Evolutionary conservation across 2,797 vertebrate species (phyloP).

Genomic region (Sphenopsis melanotis): DNA sequence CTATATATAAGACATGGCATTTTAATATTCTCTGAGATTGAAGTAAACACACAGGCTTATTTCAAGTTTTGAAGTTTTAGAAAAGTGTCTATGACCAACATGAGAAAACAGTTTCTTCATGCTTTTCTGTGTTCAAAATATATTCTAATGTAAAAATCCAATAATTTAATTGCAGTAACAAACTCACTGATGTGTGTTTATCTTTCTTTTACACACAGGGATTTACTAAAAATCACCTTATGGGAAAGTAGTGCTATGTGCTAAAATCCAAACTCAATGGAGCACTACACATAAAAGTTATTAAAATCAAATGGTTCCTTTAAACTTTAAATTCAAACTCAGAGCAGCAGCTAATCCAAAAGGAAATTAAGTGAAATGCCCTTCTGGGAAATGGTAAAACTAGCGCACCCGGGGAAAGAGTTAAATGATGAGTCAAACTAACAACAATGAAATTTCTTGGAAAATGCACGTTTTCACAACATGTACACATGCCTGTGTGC

Average conservation of each 20-base stretch:
- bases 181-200: slow-evolving; percentile 87
- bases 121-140: slow-evolving; percentile 78
- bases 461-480: slow-evolving; percentile 18
- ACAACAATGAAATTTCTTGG: slow-evolving; percentile 18
- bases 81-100: slow-evolving; percentile 74
- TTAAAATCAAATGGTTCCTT: slow-evolving; percentile 79
- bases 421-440: slow-evolving; percentile 17
- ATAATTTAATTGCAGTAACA: slow-evolving; percentile 86
- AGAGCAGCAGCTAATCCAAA: slow-evolving; percentile 75
- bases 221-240: slow-evolving; percentile 82
- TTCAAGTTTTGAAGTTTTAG: slow-evolving; percentile 65
- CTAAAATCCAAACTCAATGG: slow-evolving; percentile 75
- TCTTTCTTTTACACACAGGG: slow-evolving; percentile 84
- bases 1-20: not conserved
- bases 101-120: slow-evolving; percentile 70
- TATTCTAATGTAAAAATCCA: slow-evolving; percentile 80
- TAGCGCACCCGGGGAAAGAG: not conserved
- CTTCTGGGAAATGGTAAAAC: slow-evolving; percentile 61
- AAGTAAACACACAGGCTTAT: slow-evolving; percentile 48
- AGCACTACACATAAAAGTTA: slow-evolving; percentile 78
- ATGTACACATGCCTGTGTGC: not conserved
- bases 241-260: slow-evolving; percentile 75
- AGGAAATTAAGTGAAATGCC: slow-evolving; percentile 72
- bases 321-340: slow-evolving; percentile 79
- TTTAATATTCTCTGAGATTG: slow-evolving; percentile 38